phyloP scores from a whole-genome alignment of 2,113 vertebrate species.

The Perca schrenkii region DNA sequence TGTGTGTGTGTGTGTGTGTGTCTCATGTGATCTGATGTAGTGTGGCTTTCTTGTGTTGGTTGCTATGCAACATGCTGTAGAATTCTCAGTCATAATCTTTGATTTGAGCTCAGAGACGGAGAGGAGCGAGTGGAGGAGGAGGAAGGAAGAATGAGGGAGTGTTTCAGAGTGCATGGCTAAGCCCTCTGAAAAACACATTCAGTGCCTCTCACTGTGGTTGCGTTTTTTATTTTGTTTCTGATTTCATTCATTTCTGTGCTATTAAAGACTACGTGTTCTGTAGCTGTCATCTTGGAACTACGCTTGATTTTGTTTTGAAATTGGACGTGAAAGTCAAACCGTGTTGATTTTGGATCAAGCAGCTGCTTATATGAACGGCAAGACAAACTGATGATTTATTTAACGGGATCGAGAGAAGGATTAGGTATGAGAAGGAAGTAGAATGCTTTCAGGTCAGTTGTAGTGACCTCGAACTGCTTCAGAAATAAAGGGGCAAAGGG shows the following conservation, averaged over 20 bases:
- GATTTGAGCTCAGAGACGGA: slow-evolving; percentile 73
- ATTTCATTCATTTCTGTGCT: slow-evolving; percentile 1
- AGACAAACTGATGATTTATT: not conserved
- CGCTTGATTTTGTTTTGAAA: not conserved
- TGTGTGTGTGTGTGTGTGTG: slow-evolving; percentile 19
- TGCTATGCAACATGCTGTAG: slow-evolving; percentile 83
- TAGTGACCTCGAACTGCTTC: not conserved
- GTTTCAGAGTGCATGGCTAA: slow-evolving; percentile 47
- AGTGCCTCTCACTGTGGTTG: not conserved
- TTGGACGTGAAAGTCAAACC: not conserved
- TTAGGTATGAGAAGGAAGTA: not conserved
- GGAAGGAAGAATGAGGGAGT: slow-evolving; percentile 54
- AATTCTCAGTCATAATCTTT: slow-evolving; percentile 78
- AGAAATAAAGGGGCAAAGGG: not conserved
- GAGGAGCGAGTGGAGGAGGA: slow-evolving; percentile 54
- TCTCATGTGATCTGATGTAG: slow-evolving; percentile 75
- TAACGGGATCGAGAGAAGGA: not conserved
- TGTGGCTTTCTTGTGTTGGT: slow-evolving; percentile 80
- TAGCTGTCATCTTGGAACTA: not conserved
- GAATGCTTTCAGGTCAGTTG: not conserved
- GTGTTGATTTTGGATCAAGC: slow-evolving; percentile 1
- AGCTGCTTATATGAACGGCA: not conserved
- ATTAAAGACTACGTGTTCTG: slow-evolving; percentile 3
- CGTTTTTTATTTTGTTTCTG: slow-evolving; percentile 2
- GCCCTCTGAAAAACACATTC: slow-evolving; percentile 30